Conservation (phyloP, 30 jellyfish, hydroid and myxozoan species). For the Hydra vulgaris region DNA sequence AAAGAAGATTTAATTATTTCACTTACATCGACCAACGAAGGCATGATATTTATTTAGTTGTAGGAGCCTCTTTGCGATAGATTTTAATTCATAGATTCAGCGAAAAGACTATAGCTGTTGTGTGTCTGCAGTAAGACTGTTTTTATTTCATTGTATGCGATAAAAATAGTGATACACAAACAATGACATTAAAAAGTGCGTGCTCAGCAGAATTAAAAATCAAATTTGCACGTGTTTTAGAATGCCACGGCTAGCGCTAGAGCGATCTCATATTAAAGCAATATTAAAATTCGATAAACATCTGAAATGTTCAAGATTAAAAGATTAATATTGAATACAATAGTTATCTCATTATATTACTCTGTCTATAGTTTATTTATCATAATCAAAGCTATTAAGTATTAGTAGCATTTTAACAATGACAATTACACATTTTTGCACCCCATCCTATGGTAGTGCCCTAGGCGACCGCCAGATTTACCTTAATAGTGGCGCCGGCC, state of each 20-base stretch:
- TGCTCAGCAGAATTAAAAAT: not conserved
- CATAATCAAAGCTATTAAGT: not conserved
- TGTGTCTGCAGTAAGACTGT: not conserved
- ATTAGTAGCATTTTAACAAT: too few relatives aligned
- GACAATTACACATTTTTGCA: not conserved
- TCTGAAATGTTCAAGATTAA: not conserved
- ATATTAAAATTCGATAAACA: not conserved
- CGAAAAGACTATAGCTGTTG: not conserved
- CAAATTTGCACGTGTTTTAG: not conserved
- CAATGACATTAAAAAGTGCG: not conserved
- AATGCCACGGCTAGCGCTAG: not conserved
- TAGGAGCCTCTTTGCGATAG: too few relatives aligned
- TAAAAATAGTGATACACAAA: not conserved
- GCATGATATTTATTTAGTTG: too few relatives aligned
- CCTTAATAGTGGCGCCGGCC: not conserved
- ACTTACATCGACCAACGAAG: too few relatives aligned
- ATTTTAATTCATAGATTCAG: too few relatives aligned
- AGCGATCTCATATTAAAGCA: not conserved
- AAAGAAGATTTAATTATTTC: too few relatives aligned
- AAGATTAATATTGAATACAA: not conserved
- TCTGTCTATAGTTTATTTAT: not conserved
- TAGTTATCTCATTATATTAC: not conserved
- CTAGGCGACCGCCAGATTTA: not conserved
- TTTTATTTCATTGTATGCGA: not conserved
- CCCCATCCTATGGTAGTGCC: not conserved